Base-by-base conservation (phyloP, 2,113 vertebrate species). In the Peromyscus californicus region DNA sequence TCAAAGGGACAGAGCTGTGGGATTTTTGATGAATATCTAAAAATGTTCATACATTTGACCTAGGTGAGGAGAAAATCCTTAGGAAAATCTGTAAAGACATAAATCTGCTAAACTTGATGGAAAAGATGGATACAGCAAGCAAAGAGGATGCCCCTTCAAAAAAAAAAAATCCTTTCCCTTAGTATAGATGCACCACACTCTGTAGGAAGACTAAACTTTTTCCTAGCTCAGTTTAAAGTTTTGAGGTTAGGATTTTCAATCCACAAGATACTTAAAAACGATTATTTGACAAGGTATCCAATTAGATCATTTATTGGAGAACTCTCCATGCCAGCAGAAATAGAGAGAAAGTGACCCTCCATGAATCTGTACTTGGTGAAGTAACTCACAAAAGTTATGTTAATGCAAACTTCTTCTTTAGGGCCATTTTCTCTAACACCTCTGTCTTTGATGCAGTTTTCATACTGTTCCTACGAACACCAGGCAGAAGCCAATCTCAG, bases 201-300 rank as follows among this genome's bases (percentile, higher is more conserved):
- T 78, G 4, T 59, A 54, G 15, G 31, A 96, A 80, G n/a, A 90
- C 31, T 24, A 26, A 80, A 61, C 39, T 94, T 91, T 76, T 65
- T 7, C 65, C 70, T 89, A 33, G 39, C 6, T 76, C 33, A 5
- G 54, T 91, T 93, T n/a, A 31, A 63, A 83, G 61, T 82, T 91
- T 94, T 65, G 74, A 84, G 88, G 93, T 93, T 93, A 88, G 29
- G n/a, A 90, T 80, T 88, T 93, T 94, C 70, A 91, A 31, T 80
- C 48, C 63, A 54, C 15, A 72, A 69, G 33, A 90, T 76, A 93
- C 75, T 70, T 78, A 16, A 48, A 91, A 94, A 70, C 85, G 36
- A 59, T 65, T 93, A 33, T 76, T 89, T 94, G 54, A 24, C 69
- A 82, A 59, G 65, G 5, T 19, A 88, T 89, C 42, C 51, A 76